Evolutionary conservation across 2,888 invertebrate genomes (phyloP), one percentile per base, ranked within the genome.

Genomic region (Brenthis ino): DNA sequence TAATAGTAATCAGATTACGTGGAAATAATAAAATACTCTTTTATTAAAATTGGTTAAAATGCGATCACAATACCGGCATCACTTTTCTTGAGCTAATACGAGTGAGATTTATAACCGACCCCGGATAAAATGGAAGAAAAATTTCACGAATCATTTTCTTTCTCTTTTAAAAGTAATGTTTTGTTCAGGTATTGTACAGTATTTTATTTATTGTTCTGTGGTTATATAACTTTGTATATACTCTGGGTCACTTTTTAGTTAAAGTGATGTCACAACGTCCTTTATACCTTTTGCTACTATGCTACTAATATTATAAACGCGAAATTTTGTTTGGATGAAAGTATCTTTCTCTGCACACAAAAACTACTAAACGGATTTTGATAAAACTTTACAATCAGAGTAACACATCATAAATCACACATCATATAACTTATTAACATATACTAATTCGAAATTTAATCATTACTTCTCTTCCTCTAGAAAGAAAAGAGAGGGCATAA

Each of bases 71-170:
- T 43, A 43, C 37, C 8, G 37, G 37, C 37, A 43, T 68, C 58
- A 70, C 60, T 67, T 69, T 55, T 65, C 65, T 65, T 63, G 63
- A 69, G 69, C 65, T 71, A 69, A 68, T 71, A 72, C 64, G 37
- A 54, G 64, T 50, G 61, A 77, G 78, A 80, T 80, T 79, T 77
- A 79, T 77, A 72, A 63, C 70, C 50, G 67, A 66, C 57, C 69
- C 58, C 61, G 54, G 68, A 54, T 68, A 73, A 75, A 77, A 77
- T 75, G 73, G 72, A 74, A 74, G 74, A 76, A 76, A 77, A 77
- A 75, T 73, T 75, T 76, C 70, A 72, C 77, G 75, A 80, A 78
- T 80, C 75, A 78, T 79, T 79, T 77, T 76, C 76, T 75, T 79
- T 79, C 76, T 76, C 76, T 75, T 74, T 73, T 74, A 76, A 76